Base-by-base conservation (phyloP, 2,797 vertebrate species). In the Poeciliopsis gracilis region DNA sequence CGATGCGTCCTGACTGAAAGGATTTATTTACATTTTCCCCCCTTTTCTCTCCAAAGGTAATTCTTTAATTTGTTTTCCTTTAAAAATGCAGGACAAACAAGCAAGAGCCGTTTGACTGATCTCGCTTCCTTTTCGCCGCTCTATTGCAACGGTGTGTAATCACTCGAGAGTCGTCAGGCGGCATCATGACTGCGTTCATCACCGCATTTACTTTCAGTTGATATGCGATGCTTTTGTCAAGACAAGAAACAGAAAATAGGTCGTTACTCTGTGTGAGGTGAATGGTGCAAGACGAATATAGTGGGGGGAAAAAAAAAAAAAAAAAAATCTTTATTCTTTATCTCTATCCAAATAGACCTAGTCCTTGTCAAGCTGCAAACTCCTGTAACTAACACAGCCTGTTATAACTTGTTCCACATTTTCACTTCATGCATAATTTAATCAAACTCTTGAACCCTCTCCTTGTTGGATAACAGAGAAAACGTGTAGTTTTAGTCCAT, bases 121-220 rank as follows among this genome's bases (percentile, higher is more conserved):
- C 67, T 77, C 16, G 12, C 43, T 67, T 69, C 41, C 38, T 46
- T 11, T 53, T 72, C 74, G 13, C 23, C 47, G 55, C 30, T 67
- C 43, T 55, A 23, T 15, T n/a, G 38, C 28, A 51, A 20, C 30
- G 36, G 33, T 4, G 30, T 33, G 45, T 30, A 55, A 76, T 47
- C 66, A 8, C 33, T 80, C 73, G 45, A 49, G 18, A 45, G 41
- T 66, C 73, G 43, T 13, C n/a, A 33, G 38, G 41, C 61, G 82
- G 76, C 41, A 20, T 57, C 23, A 38, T 77, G 75, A 78, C 36
- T 51, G 36, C 67, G 7, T 72, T 77, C 75, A 72, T 46, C 51
- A n/a, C 59, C 77, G 9, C 36, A 46, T 57, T 77, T 30, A 55
- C 70, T n/a, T 30, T 61, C 45, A 67, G 46, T 82, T 20, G 70